phyloP scores from a whole-genome alignment of 2,797 vertebrate genomes.

The Pseudochaenichthys georgianus region DNA sequence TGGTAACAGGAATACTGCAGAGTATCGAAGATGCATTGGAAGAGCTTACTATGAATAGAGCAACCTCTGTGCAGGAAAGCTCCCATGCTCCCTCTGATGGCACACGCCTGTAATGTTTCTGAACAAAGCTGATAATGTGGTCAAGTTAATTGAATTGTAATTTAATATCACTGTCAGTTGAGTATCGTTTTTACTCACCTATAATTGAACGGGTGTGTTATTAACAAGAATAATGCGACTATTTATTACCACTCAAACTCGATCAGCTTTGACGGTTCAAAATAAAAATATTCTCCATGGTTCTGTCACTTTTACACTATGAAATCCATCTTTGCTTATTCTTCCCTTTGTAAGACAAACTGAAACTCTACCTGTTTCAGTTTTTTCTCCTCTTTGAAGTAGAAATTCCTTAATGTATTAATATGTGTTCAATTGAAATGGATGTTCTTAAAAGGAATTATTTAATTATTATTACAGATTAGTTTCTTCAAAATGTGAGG shows the following conservation, averaged over 20 bases:
- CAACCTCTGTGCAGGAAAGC: constrained; percentile 11
- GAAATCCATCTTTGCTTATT: neutral
- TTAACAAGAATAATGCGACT: neutral
- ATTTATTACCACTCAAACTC: neutral
- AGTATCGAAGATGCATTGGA: constrained; percentile 43
- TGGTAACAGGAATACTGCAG: constrained; percentile 43
- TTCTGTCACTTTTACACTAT: neutral
- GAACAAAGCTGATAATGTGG: constrained; percentile 27
- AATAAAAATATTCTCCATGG: neutral
- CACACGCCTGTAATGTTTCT: constrained; percentile 31
- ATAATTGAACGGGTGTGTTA: constrained; percentile 7
- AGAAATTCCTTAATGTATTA: too few relatives aligned
- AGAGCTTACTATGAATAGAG: constrained; percentile 31
- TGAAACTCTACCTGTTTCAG: neutral
- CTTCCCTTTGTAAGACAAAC: neutral
- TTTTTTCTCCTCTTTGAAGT: neutral
- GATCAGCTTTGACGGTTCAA: neutral
- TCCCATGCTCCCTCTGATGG: constrained; percentile 64
- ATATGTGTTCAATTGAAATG: neutral
- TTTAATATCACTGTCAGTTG: constrained; percentile 19
- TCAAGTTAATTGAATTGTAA: constrained; percentile 13
- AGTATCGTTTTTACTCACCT: neutral
- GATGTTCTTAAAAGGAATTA: neutral
- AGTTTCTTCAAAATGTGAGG: neutral
- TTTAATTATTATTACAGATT: neutral